A percentile compares a stretch with the other conserved stretches of the same genome.
These are phyloP conservation scores for Drosophila anomalata DNA, from an alignment of 2,888 invertebrate species.

Conservation along the genomic window DNA sequence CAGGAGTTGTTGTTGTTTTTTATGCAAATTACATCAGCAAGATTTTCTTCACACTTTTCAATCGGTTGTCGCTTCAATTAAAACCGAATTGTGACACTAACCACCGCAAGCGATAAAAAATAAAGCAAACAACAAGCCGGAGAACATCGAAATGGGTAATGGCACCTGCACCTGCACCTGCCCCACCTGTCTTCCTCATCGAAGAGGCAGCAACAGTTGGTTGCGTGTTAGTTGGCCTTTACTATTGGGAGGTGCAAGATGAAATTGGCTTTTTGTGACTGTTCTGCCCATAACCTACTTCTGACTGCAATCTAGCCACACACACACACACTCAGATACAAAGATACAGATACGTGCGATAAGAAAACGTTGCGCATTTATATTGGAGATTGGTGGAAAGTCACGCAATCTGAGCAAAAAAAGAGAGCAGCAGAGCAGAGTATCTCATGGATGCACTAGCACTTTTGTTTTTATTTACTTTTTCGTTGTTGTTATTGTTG, in stretches of 20 bases:
- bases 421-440: neutral
- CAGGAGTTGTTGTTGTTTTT: conserved; percentile 42
- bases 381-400: conserved; percentile 26
- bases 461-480: conserved; percentile 1
- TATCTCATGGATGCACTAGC: conserved; percentile 23
- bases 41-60: conserved; percentile 44
- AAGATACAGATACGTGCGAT: conserved; percentile 52
- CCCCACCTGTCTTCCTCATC: conserved; percentile 11
- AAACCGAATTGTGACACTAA: conserved; percentile 64
- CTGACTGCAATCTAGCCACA: conserved; percentile 37
- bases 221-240: conserved; percentile 44
- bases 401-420: conserved; percentile 33
- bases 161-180: neutral
- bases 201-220: conserved; percentile 60
- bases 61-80: conserved; percentile 60
- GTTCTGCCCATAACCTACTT: conserved; percentile 62
- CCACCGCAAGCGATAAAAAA: conserved; percentile 17
- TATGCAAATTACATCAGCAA: conserved; percentile 76
- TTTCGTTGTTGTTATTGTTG: conserved; percentile 26
- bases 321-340: conserved; percentile 27
- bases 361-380: conserved; percentile 74
- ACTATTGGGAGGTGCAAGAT: too few species aligned
- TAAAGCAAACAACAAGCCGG: conserved; percentile 33
- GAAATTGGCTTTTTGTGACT: conserved; percentile 44
- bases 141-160: conserved; percentile 10